Evolutionary conservation across 2,113 vertebrate genomes (phyloP).

Genomic region (Syrrhaptes paradoxus): DNA sequence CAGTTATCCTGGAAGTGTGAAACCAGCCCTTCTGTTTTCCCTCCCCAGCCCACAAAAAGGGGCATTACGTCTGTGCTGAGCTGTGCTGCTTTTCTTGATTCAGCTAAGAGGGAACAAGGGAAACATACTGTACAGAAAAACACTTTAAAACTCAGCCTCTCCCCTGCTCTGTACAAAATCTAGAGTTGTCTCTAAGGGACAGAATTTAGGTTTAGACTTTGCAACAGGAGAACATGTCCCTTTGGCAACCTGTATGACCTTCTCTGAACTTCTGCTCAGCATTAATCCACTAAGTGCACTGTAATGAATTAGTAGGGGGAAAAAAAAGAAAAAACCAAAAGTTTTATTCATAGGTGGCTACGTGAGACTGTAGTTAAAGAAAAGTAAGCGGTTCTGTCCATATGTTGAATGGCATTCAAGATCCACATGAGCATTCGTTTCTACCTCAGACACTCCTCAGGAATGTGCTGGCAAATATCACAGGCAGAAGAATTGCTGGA

Average conservation of each 20-base stretch:
- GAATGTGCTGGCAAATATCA: slow-evolving; percentile 34
- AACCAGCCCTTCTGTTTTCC: not conserved
- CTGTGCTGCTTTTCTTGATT: not conserved
- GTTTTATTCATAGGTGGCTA: not conserved
- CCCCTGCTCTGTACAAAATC: not conserved
- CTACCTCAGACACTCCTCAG: slow-evolving; percentile 27
- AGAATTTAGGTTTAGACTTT: not conserved
- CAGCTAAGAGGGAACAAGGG: not conserved
- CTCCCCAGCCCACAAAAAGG: not conserved
- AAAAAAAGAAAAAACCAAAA: not conserved
- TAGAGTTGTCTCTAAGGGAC: not conserved
- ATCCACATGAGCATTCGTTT: slow-evolving; percentile 8
- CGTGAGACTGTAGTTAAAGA: not conserved
- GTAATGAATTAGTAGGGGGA: not conserved
- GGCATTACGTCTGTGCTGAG: not conserved
- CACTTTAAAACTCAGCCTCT: not conserved
- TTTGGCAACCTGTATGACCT: not conserved
- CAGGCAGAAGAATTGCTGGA: slow-evolving; percentile 18
- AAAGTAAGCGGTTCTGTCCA: not conserved
- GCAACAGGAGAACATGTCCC: not conserved
- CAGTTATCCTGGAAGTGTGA: not conserved
- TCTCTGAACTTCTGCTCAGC: not conserved
- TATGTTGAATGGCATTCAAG: slow-evolving; percentile 32
- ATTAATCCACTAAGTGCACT: not conserved
- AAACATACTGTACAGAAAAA: not conserved